Evolutionary conservation across 37 sponge, comb jelly and placozoan genomes (phyloP).

Genomic region (Aplysina aerophoba): DNA sequence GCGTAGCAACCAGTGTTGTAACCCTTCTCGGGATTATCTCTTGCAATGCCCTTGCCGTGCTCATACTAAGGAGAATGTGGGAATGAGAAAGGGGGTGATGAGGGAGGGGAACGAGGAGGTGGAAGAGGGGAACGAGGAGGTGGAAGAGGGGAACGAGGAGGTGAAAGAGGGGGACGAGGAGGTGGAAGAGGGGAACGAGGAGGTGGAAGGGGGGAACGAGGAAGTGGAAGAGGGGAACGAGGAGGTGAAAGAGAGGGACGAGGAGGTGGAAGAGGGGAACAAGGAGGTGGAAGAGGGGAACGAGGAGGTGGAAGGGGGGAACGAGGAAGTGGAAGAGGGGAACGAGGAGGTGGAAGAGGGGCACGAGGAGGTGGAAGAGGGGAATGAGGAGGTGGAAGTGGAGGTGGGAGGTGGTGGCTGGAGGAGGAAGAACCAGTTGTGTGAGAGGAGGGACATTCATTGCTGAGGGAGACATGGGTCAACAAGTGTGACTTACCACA

Average conservation of each 20-base stretch:
- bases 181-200: neutral
- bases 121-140: constrained; percentile 48
- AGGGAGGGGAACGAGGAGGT: constrained; percentile 39
- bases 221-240: constrained; percentile 28
- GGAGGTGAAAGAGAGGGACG: constrained; percentile 46
- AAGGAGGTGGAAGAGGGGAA: too few species aligned
- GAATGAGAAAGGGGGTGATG: neutral
- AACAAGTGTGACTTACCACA: too few species aligned
- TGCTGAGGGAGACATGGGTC: too few species aligned
- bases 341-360: too few species aligned
- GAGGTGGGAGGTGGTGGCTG: too few species aligned
- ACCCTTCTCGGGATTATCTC: neutral
- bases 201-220: too few species aligned
- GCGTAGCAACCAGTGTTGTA: constrained; percentile 10
- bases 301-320: neutral
- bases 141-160: neutral
- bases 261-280: constrained; percentile 26
- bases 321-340: too few species aligned
- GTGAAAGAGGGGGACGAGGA: neutral
- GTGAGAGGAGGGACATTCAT: too few species aligned
- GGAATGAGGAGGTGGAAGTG: neutral
- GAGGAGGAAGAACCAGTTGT: too few species aligned
- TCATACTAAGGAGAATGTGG: neutral
- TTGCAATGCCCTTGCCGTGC: neutral
- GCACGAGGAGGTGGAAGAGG: neutral